Evolutionary conservation across 2,888 invertebrate genomes (phyloP), one percentile per base, ranked within the genome.

Genomic region (Sympetrum striolatum): DNA sequence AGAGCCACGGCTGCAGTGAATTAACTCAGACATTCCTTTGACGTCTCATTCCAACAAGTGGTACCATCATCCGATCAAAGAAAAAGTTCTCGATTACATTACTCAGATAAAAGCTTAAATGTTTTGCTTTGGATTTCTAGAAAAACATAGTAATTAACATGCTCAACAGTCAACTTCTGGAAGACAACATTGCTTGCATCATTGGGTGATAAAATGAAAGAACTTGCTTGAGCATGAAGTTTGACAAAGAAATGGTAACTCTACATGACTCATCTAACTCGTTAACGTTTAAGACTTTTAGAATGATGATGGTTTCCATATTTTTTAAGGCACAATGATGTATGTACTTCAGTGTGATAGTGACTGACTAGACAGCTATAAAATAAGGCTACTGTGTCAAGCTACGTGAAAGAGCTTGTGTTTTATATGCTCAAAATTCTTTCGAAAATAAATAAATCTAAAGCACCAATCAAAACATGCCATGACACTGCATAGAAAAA

Each of bases 371-470:
- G 86, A 86, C 37, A 86, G 39, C 86, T 86, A 86, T 86, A 86
- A 86, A 86, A 37, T 86, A 86, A 86, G 86, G 86, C 86, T 86
- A 86, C 86, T 86, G 86, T 86, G 86, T 86, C 86, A 86, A 86
- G 86, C 86, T 86, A 86, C 86, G 86, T 86, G 86, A 86, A 86
- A 86, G 86, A 86, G 86, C 86, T 86, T 86, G 86, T 86, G 86
- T 86, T 60, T 64, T 64, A 86, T 86, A 86, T 53, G 86, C 86
- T 86, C 86, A 86, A 86, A 86, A 86, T 86, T 86, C 86, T 86
- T 86, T 86, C 60, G 60, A 86, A 86, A 86, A 86, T 86, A 86
- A 86, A 86, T 58, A 86, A 86, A 86, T 86, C 86, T 86, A 86
- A 86, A 86, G 86, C 86, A 86, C 86, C 86, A 86, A 86, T 86